A percentile compares a stretch with the other conserved stretches of the same genome.
Evolutionary conservation across 2,113 vertebrate species (phyloP).

Genomic region (Sprattus sprattus): DNA sequence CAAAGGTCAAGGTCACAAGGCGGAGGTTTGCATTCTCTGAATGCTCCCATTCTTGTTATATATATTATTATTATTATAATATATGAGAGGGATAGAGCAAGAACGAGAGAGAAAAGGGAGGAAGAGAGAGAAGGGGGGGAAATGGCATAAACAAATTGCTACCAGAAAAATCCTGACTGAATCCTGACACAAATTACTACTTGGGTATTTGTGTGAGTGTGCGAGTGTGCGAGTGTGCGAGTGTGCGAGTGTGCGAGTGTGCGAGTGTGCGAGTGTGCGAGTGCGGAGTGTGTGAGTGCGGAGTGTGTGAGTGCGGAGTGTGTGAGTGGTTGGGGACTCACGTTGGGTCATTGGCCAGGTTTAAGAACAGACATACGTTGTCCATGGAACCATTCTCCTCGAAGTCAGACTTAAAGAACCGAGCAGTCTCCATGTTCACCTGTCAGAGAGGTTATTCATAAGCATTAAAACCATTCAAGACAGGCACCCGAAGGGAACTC

Average conservation of each 20-base stretch:
- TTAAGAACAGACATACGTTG: conserved; percentile 81
- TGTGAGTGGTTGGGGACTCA: conserved; percentile 50
- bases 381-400: conserved; percentile 83
- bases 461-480: neutral
- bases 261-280: neutral
- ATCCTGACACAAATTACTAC: too few relatives aligned
- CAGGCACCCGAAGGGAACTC: too few relatives aligned
- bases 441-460: conserved; percentile 34
- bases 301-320: neutral
- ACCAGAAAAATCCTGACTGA: too few relatives aligned
- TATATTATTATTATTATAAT: too few relatives aligned
- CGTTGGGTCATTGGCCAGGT: conserved; percentile 81
- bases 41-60: too few relatives aligned
- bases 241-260: neutral
- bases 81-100: too few relatives aligned
- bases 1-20: too few relatives aligned
- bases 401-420: conserved; percentile 82
- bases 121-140: too few relatives aligned
- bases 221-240: neutral
- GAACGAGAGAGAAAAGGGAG: too few relatives aligned
- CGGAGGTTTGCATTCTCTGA: too few relatives aligned
- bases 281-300: neutral
- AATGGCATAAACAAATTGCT: too few relatives aligned
- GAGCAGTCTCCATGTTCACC: conserved; percentile 84
- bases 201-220: too few relatives aligned